Conservation (phyloP, 2,113 vertebrate genomes). For the Misgurnus mizolepis region DNA sequence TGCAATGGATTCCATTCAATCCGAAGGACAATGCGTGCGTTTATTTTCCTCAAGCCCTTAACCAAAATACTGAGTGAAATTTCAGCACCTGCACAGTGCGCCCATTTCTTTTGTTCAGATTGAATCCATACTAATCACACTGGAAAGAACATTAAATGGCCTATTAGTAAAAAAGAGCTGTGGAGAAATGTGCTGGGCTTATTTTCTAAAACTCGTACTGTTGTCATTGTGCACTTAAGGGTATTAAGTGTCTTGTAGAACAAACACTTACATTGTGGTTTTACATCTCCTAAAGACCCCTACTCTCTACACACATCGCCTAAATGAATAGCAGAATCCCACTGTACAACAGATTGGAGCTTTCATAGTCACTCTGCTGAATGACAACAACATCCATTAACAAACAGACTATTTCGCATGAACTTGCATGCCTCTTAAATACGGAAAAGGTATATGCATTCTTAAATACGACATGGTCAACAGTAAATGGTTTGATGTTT, state of each 20-base stretch:
- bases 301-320: not conserved
- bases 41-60: slow-evolving; percentile 37
- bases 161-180: slow-evolving; percentile 34
- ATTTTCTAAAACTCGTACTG: slow-evolving; percentile 32
- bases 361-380: slow-evolving; percentile 17
- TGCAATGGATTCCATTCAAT: slow-evolving; percentile 42
- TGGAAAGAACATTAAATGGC: slow-evolving; percentile 37
- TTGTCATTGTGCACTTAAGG: slow-evolving; percentile 45
- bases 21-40: slow-evolving; percentile 38
- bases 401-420: slow-evolving; percentile 19
- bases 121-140: slow-evolving; percentile 37
- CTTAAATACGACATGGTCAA: not conserved
- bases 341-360: slow-evolving; percentile 28
- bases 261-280: slow-evolving; percentile 41
- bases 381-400: slow-evolving; percentile 40
- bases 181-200: slow-evolving; percentile 4
- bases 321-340: slow-evolving; percentile 35
- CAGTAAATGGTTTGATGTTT: not conserved
- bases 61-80: slow-evolving; percentile 45
- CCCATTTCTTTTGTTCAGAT: slow-evolving; percentile 36
- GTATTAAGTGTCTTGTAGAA: slow-evolving; percentile 49
- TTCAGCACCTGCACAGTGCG: slow-evolving; percentile 53
- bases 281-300: slow-evolving; percentile 19
- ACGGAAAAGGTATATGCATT: too few species aligned
- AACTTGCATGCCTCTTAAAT: not conserved